These are phyloP conservation scores for Arvicola amphibius DNA, from an alignment of 2,797 vertebrate species.

Conservation along the genomic window DNA sequence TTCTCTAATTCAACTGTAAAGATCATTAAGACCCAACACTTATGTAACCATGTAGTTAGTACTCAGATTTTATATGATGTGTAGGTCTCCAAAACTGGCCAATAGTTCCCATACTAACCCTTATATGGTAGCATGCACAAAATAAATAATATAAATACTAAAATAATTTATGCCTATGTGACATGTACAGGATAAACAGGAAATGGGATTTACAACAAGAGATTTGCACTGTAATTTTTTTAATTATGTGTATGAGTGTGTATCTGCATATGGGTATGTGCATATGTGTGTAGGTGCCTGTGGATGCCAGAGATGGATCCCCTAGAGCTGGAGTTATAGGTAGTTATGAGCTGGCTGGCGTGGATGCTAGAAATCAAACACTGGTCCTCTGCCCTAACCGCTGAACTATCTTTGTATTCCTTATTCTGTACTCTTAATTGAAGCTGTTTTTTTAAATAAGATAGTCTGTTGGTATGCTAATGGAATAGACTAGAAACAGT, in stretches of 20 bases:
- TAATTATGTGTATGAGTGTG: neutral
- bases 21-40: neutral
- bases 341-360: neutral
- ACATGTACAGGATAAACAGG: neutral
- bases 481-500: neutral
- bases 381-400: neutral
- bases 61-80: neutral
- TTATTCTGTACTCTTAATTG: neutral
- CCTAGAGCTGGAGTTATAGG: neutral
- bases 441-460: neutral
- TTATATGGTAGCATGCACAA: neutral
- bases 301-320: neutral
- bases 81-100: neutral
- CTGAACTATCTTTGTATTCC: neutral
- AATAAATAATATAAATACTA: neutral
- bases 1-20: conserved; percentile 41
- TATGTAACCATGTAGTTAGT: neutral
- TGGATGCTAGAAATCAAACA: neutral
- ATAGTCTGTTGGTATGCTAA: neutral
- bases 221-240: neutral
- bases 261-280: neutral
- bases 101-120: neutral
- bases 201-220: neutral
- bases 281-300: neutral
- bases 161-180: neutral